Conservation (phyloP, 1,140 invertebrate species). For the Aphaenogaster rudis region DNA sequence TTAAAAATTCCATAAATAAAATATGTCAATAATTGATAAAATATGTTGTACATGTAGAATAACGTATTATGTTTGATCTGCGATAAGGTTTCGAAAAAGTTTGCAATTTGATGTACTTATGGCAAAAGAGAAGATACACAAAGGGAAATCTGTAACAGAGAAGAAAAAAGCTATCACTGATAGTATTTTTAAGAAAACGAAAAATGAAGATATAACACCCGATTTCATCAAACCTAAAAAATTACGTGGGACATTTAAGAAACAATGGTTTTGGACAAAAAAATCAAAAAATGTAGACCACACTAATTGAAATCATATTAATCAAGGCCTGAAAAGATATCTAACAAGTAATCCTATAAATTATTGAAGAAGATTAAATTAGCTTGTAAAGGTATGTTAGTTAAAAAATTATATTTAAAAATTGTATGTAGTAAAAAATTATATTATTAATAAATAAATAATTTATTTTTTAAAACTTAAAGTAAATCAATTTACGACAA, state of each 20-base stretch:
- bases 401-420: not conserved
- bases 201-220: not conserved
- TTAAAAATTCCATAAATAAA: not conserved
- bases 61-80: not conserved
- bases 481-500: not conserved
- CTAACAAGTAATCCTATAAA: not conserved
- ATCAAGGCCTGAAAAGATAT: not conserved
- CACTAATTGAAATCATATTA: not conserved
- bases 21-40: not conserved
- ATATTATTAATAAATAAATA: not conserved
- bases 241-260: not conserved
- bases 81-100: conserved; percentile 29
- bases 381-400: not conserved
- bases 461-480: not conserved
- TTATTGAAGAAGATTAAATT: conserved; percentile 4
- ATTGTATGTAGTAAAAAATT: not conserved
- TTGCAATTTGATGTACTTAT: not conserved
- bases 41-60: not conserved
- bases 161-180: not conserved
- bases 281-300: not conserved
- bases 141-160: not conserved
- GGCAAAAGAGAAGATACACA: not conserved
- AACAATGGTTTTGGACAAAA: not conserved
- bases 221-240: not conserved
- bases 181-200: not conserved